Percentiles rank a stretch among this genome's conserved stretches.
phyloP scores from a whole-genome alignment of 2,888 invertebrate genomes.

The Leptinotarsa peninsularis region DNA sequence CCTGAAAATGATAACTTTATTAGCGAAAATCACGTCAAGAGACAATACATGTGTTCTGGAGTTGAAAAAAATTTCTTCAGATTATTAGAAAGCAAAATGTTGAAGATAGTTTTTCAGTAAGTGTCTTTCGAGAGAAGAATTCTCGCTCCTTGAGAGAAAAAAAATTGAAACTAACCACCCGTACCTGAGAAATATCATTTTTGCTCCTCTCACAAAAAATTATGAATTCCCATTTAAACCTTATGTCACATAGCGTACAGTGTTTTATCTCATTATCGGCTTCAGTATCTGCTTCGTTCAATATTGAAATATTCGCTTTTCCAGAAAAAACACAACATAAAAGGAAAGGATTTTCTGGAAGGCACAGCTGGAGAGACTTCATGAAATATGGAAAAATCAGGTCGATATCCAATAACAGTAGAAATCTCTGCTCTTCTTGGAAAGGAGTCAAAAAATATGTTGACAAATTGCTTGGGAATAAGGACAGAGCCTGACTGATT shows the following conservation, averaged over 20 bases:
- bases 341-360: neutral
- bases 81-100: no score
- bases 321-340: constrained; percentile 11
- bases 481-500: neutral
- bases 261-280: constrained; percentile 1
- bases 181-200: neutral
- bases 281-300: constrained; percentile 3
- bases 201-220: neutral
- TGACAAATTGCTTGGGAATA: constrained; percentile 7
- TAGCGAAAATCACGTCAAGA: no score
- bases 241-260: neutral
- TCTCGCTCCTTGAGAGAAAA: neutral
- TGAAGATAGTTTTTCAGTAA: no score
- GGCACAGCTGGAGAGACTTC: constrained; percentile 11
- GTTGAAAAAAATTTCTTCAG: no score
- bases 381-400: constrained; percentile 18
- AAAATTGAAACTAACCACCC: neutral
- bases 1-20: no score
- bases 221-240: neutral
- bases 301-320: neutral
- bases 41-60: no score
- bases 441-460: constrained; percentile 6
- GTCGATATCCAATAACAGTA: constrained; percentile 12
- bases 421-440: neutral
- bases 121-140: neutral